Conservation (phyloP, 2,888 invertebrate species). For the Lasius fuliginosus region DNA sequence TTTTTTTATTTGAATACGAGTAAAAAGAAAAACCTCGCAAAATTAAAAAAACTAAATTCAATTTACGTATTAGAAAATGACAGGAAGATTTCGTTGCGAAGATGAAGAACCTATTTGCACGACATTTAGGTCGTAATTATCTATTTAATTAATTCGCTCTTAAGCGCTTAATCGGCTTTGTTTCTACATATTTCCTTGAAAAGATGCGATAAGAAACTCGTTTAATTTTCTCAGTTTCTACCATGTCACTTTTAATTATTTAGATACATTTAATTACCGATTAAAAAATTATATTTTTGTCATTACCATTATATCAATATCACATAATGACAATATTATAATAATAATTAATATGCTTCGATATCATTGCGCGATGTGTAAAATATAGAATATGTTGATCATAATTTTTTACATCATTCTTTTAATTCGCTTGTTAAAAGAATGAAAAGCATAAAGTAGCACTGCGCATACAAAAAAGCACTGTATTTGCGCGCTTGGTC, state of each 20-base stretch:
- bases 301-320: background rate
- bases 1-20: background rate
- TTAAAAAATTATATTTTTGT: constrained; percentile 29
- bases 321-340: background rate
- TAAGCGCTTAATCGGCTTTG: constrained; percentile 73
- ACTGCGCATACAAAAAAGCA: background rate
- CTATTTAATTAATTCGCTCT: constrained; percentile 67
- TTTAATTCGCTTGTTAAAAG: background rate
- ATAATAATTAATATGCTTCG: background rate
- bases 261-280: constrained; percentile 49
- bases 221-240: constrained; percentile 60
- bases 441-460: background rate
- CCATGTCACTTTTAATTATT: constrained; percentile 54
- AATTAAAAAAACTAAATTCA: constrained; percentile 9
- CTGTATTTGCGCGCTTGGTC: background rate
- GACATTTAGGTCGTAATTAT: constrained; percentile 65
- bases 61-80: background rate
- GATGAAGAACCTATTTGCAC: constrained; percentile 54
- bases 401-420: background rate
- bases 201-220: constrained; percentile 54
- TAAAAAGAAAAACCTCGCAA: background rate
- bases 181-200: constrained; percentile 64
- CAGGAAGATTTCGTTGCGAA: background rate
- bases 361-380: background rate
- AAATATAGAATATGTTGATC: background rate